These are phyloP conservation scores for Ligdia adustata DNA, from an alignment of 2,888 invertebrate species.

Conservation along the genomic window DNA sequence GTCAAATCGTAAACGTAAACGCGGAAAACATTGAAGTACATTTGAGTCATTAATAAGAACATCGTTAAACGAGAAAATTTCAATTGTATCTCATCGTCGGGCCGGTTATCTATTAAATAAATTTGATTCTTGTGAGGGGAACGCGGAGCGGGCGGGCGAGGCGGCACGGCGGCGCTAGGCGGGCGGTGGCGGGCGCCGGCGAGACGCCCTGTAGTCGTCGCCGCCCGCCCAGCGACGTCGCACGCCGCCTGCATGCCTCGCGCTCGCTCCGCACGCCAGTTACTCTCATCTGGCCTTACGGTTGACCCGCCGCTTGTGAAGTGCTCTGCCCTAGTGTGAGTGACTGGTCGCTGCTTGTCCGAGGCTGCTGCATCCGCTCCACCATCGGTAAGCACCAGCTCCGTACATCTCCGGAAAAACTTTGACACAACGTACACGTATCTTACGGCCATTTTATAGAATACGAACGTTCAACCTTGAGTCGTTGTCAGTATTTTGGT, in stretches of 20 bases:
- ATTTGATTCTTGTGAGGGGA: slow-evolving; percentile 80
- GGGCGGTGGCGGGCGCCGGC: slow-evolving; percentile 71
- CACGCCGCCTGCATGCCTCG: slow-evolving; percentile 51
- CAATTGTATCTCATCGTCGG: slow-evolving; percentile 67
- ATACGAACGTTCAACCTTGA: slow-evolving; percentile 72
- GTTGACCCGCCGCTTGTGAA: slow-evolving; percentile 72
- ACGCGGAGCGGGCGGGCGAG: slow-evolving; percentile 65
- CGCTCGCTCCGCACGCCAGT: slow-evolving; percentile 74
- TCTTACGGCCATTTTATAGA: slow-evolving; percentile 76
- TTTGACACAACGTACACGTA: slow-evolving; percentile 57
- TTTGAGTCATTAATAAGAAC: slow-evolving; percentile 62
- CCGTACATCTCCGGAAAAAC: slow-evolving; percentile 37
- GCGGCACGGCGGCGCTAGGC: slow-evolving; percentile 48
- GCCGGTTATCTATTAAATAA: slow-evolving; percentile 79
- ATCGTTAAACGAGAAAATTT: slow-evolving; percentile 68
- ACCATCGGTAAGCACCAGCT: slow-evolving; percentile 56
- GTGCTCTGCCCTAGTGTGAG: slow-evolving; percentile 60
- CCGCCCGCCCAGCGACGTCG: slow-evolving; percentile 62
- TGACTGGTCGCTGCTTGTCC: no score
- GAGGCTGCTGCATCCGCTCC: slow-evolving; percentile 26
- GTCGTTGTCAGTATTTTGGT: slow-evolving; percentile 71
- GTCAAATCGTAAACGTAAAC: slow-evolving; percentile 42
- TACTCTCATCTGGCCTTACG: slow-evolving; percentile 55
- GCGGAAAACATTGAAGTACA: slow-evolving; percentile 52
- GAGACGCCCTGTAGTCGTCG: slow-evolving; percentile 73